Percentiles rank a stretch among this genome's conserved stretches.
Conservation (phyloP, 2,888 invertebrate genomes). For the Tridacna crocea region DNA sequence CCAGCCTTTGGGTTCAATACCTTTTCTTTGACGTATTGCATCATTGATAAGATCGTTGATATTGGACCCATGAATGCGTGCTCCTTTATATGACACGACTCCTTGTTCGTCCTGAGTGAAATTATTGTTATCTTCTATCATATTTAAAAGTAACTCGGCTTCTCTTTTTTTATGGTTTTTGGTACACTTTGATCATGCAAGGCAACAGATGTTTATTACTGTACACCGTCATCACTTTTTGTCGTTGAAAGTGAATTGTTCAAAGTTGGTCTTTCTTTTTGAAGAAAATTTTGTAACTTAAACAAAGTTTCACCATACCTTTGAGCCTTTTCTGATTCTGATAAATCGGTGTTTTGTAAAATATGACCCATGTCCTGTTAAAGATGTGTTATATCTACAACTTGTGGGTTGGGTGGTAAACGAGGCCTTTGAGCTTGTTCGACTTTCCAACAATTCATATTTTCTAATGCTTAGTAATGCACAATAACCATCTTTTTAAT, state of each 20-base stretch:
- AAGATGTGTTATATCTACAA: not conserved
- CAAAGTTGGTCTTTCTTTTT: not conserved
- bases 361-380: conserved; percentile 8
- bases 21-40: conserved; percentile 7
- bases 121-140: not conserved
- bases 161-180: not conserved
- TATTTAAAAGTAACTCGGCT: not conserved
- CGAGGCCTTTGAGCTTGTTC: conserved; percentile 12
- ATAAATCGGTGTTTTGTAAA: not conserved
- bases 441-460: conserved; percentile 14
- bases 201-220: not conserved
- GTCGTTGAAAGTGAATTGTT: not conserved
- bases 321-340: conserved; percentile 9
- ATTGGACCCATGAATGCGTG: conserved; percentile 5
- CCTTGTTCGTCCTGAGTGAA: conserved; percentile 2
- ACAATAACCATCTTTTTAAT: conserved; percentile 26
- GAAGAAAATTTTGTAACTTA: not conserved
- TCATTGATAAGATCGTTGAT: conserved; percentile 15
- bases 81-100: conserved; percentile 1
- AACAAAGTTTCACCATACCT: not conserved
- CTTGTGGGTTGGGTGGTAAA: conserved; percentile 18
- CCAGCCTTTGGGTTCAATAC: conserved; percentile 9
- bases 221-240: not conserved
- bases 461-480: conserved; percentile 13
- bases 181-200: conserved; percentile 14